Base-by-base conservation (phyloP, 2,113 vertebrate species). In the Pantherophis guttatus region DNA sequence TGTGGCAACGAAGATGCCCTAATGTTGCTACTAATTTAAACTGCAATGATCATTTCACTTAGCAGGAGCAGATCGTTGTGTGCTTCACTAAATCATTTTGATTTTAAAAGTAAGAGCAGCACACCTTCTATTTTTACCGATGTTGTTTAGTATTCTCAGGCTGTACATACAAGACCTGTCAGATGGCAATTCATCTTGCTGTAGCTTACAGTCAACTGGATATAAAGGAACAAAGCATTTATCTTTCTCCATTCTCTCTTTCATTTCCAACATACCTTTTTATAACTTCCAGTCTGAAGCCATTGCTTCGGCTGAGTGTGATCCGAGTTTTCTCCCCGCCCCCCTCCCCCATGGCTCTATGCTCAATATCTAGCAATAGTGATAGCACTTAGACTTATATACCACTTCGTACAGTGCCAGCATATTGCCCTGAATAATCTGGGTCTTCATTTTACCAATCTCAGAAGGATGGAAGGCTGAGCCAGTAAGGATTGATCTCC, bases 1-100 rank as follows among this genome's bases (percentile, higher is more conserved):
- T 96, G 62, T 92, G 95, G 96, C 96, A 91, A 96, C 96, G 57
- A 96, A 81, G 92, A 95, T 93, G 91, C 91, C 96, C 92, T 92
- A 95, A 94, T 91, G 92, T 95, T 95, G 65, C 91, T 95, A 95
- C 93, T 96, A 94, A 95, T 96, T 96, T 96, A 94, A 93, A 86
- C 70, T 87, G 92, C 57, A 89, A 6, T 95, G 92, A 95, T 92
- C 90, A 50, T 93, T 94, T 96, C 96, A 94, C 94, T 94, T 70
- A 93, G 91, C 62, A 93, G 93, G 26, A 57, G 95, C 94, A 95
- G 90, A 96, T 96, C 91, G 87, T 96, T 95, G 94, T 92, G 94
- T 92, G 62, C 96, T 96, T 90, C 94, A 93, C 96, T 96, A 97
- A 97, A 96, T 96, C 90, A 48, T 96, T 94, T 91, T 94, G 94